phyloP scores from a whole-genome alignment of 1,140 invertebrate species.

The Pseudachorutes palmiensis region DNA sequence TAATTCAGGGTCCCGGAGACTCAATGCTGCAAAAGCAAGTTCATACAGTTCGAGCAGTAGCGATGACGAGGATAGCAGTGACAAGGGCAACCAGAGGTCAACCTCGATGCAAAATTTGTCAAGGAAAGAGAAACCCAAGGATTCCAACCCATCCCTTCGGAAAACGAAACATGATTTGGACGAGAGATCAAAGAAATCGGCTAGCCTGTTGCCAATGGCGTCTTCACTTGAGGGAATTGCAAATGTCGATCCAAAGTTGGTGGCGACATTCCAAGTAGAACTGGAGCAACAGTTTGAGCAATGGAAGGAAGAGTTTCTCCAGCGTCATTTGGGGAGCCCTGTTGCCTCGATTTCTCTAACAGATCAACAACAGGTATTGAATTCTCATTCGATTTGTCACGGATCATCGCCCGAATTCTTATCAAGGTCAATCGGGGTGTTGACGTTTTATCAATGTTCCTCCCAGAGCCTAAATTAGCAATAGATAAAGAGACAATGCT shows the following conservation, averaged over 20 bases:
- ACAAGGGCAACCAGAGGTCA: background rate
- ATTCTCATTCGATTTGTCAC: background rate
- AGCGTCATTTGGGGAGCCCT: constrained; percentile 23
- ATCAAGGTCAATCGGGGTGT: no score
- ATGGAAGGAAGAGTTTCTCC: constrained; percentile 34
- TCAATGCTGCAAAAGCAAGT: background rate
- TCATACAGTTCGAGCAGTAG: constrained; percentile 28
- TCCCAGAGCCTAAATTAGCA: background rate
- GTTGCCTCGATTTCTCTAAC: background rate
- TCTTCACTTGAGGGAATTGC: no score
- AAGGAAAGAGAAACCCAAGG: background rate
- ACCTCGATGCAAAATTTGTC: constrained; percentile 36
- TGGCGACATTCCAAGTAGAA: constrained; percentile 23
- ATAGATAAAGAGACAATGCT: no score
- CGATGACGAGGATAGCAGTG: constrained; percentile 14
- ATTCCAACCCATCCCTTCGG: background rate
- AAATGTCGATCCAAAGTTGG: constrained; percentile 23
- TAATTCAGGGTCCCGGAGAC: background rate
- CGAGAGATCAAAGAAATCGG: no score
- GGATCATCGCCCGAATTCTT: no score
- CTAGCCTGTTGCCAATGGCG: no score
- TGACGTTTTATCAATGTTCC: no score
- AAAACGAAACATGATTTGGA: no score
- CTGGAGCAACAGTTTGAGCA: constrained; percentile 35
- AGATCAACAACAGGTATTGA: background rate